Evolutionary conservation across 1,140 invertebrate species (phyloP).

Genomic region (Drosophila cardini): DNA sequence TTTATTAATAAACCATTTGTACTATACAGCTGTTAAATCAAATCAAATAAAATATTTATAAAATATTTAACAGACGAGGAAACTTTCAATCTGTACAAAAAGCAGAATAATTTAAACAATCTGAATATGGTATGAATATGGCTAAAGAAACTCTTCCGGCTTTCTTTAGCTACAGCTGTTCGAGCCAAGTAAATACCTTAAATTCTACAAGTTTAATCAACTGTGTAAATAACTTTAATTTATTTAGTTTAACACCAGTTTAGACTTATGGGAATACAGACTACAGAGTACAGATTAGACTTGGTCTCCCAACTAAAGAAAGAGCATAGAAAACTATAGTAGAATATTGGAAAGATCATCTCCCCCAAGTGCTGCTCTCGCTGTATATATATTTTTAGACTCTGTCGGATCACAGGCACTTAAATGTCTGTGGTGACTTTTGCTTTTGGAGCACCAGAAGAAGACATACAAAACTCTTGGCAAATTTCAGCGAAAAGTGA

Average conservation of each 20-base stretch:
- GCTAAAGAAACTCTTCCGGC: too few relatives aligned
- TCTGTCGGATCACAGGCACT: constrained; percentile 60
- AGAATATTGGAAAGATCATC: constrained; percentile 36
- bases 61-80: too few relatives aligned
- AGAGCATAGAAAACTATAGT: constrained; percentile 55
- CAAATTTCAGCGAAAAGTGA: constrained; percentile 73
- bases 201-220: too few relatives aligned
- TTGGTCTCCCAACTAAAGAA: constrained; percentile 21
- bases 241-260: constrained; percentile 13
- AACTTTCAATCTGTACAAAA: too few relatives aligned
- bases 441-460: constrained; percentile 51
- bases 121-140: too few relatives aligned
- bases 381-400: constrained; percentile 66
- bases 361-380: constrained; percentile 49
- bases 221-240: too few relatives aligned
- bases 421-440: constrained; percentile 67
- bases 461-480: constrained; percentile 8
- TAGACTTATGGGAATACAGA: constrained; percentile 5
- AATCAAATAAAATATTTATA: neutral
- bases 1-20: neutral
- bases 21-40: too few relatives aligned
- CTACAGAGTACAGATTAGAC: neutral
- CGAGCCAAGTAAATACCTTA: too few relatives aligned
- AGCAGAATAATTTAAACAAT: too few relatives aligned
- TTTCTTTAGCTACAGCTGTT: too few relatives aligned